phyloP scores from a whole-genome alignment of 2,113 vertebrate species.

The Cyanistes caeruleus region DNA sequence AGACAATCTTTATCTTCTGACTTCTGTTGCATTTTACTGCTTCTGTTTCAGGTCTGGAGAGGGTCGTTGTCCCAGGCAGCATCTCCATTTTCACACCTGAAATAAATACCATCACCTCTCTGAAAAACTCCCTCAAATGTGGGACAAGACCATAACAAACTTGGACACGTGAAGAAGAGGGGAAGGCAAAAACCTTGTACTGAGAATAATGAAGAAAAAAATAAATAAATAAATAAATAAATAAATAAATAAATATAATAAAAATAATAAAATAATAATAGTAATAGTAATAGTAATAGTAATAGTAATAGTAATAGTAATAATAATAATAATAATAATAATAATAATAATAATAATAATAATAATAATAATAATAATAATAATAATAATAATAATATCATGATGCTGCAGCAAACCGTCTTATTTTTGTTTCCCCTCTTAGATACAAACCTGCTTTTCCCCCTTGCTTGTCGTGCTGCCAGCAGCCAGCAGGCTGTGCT shows the following conservation, averaged over 20 bases:
- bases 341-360: too few species aligned
- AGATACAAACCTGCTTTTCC: rapidly evolving
- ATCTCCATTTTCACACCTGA: neutral
- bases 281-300: too few species aligned
- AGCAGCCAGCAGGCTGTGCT: conserved; percentile 52
- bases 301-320: too few species aligned
- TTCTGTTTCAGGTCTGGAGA: neutral
- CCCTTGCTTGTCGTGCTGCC: neutral
- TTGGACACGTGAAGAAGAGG: neutral
- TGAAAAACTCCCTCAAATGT: neutral
- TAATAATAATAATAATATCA: too few species aligned
- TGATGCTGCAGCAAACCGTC: neutral
- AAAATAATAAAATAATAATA: too few species aligned
- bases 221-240: neutral
- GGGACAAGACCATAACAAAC: neutral
- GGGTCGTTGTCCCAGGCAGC: rapidly evolving
- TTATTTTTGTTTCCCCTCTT: neutral
- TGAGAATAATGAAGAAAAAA: neutral
- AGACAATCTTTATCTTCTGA: neutral
- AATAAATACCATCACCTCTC: neutral
- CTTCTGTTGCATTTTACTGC: neutral
- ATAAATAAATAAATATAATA: too few species aligned
- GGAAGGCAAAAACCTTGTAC: neutral
- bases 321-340: too few species aligned
- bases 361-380: too few species aligned